Base-by-base conservation (phyloP, 2,888 invertebrate genomes). In the Dyspetes luteomarginatus region DNA sequence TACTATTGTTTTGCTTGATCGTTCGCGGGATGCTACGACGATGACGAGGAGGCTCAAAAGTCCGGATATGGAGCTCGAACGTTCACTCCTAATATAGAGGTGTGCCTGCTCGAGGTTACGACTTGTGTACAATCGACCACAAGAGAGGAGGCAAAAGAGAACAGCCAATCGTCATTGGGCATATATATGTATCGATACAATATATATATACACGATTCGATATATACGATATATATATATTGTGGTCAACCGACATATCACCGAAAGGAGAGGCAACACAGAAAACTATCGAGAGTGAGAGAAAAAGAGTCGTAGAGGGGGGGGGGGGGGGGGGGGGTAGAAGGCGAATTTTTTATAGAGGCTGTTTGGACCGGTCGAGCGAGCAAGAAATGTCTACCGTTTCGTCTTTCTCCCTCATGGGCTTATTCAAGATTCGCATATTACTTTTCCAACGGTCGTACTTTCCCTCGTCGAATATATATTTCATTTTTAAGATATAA, bases 51-150 rank as follows among this genome's bases (percentile, higher is more conserved):
- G 41, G 60, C 62, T 24, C n/a, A 52, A 5, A 73, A 73, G 56
- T 64, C 62, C 69, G 69, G 58, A 80, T 77, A 80, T 80, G 73
- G 80, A 73, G 76, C 50, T 73, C 45, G 30, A 73, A 69, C 80
- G 80, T 64, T 82, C 82, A 50, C 79, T 82, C 82, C 82, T 80
- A 80, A 82, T 82, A 82, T 73, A 82, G 82, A 50, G 56, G 60
- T 68, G 36, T 45, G 45, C 48, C 52, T 36, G 26, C 60, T 69
- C 80, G 76, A 71, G 64, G 68, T 60, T 65, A 65, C 62, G 69
- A 71, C 68, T 56, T 74, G n/a, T 72, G 65, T 22, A 17, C 69
- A 67, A 65, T 76, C 45, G 62, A 65, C 65, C 30, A 28, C 36
- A 15, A 15, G 52, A 17, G 30, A 58, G 65, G 50, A 28, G 26